Evolutionary conservation across 2,113 vertebrate genomes (phyloP), one percentile per base, ranked within the genome.

Genomic region (Salminus brasiliensis): DNA sequence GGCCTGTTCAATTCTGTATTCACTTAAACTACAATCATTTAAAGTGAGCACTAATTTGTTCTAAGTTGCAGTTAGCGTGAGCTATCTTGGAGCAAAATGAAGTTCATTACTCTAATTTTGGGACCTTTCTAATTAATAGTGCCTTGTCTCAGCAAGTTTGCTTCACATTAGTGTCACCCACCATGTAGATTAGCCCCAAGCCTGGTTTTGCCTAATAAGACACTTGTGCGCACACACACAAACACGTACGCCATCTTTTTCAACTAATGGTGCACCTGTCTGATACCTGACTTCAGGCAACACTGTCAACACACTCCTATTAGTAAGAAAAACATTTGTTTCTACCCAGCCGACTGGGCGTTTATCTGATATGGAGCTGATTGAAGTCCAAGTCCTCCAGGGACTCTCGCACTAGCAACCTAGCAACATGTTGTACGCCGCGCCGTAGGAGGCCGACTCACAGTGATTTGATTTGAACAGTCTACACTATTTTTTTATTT

Each of bases 281-380:
- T 25, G 21, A 21, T 57, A 43, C 16, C 30, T 59, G 65, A 55
- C 34, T 59, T 78, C 49, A 70, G 52, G 65, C 65, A 69, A 78
- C 52, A 23, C 52, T 77, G 47, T 68, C 25, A 21, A 55, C 36
- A 68, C 34, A 39, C 10, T 21, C 52, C 25, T 39, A 69, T 69
- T 68, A 43, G 36, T 12, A 25, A 45, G 65, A 12, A 11, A 25
- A 23, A 13, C 39, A 15, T 68, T 47, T 69, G n/a, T 45, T 45
- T 27, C 36, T 11, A 30, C 41, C 16, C 9, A 9, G 25, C 15
- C 18, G 27, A 32, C 49, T 68, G 47, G 55, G 57, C 36, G 23
- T 65, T 23, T 25, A 15, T 57, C 25, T 32, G 49, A 11, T 59
- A 23, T 3, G 21, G 52, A 45, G 27, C 39, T 18, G 53, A 60